Evolutionary conservation across 1,140 invertebrate genomes (phyloP).

Genomic region (Battus philenor): DNA sequence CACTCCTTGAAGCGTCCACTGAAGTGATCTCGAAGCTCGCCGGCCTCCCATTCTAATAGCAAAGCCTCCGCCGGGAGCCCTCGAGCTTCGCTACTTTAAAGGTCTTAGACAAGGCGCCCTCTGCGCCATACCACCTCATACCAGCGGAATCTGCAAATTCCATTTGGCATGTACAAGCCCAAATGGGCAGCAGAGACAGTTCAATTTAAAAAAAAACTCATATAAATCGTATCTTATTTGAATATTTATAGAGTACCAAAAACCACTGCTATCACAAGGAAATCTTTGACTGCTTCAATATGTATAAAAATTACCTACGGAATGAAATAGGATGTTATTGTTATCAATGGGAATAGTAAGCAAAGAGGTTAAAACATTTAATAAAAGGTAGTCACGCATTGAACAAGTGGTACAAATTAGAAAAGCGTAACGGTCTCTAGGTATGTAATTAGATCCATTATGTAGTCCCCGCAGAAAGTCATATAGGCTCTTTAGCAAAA

Average conservation of each 20-base stretch:
- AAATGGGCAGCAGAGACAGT: no score
- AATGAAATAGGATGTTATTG: background rate
- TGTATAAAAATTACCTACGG: background rate
- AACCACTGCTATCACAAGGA: background rate
- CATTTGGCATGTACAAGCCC: no score
- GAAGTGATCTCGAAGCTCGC: no score
- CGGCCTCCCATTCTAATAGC: no score
- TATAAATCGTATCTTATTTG: background rate
- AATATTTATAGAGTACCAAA: no score
- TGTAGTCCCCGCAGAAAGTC: slow-evolving; percentile 26
- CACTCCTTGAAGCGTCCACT: no score
- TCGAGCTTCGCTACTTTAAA: no score
- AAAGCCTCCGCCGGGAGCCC: no score
- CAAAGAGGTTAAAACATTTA: background rate
- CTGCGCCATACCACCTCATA: no score
- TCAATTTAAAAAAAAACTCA: background rate
- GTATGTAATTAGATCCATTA: slow-evolving; percentile 56
- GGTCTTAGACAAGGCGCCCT: no score
- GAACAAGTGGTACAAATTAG: slow-evolving; percentile 39
- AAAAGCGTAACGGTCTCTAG: slow-evolving; percentile 51
- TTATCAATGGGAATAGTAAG: background rate
- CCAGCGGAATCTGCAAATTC: no score
- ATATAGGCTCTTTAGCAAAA: no score
- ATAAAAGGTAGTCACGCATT: slow-evolving; percentile 11
- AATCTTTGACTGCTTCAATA: background rate